phyloP scores from a whole-genome alignment of 1,140 invertebrate genomes.

The Magallana ariakensis region DNA sequence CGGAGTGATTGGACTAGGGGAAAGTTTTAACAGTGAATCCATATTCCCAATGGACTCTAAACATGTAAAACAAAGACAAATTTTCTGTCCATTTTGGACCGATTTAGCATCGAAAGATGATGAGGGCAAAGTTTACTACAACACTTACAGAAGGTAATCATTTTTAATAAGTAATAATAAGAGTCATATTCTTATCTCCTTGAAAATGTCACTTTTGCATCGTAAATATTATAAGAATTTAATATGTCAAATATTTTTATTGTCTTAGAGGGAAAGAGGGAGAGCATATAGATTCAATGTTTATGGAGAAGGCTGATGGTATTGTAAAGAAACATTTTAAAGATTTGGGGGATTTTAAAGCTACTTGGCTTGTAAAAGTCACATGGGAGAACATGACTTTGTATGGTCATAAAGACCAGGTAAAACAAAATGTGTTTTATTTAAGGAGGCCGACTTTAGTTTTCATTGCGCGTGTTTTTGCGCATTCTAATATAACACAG shows the following conservation, averaged over 20 bases:
- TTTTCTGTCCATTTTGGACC: slow-evolving; percentile 10
- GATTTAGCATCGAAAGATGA: neutral
- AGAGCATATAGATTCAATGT: neutral
- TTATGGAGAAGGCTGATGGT: slow-evolving; percentile 3
- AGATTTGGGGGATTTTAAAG: neutral
- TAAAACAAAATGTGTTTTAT: neutral
- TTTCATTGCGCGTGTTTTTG: too few species aligned
- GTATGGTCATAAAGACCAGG: neutral
- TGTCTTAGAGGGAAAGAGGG: neutral
- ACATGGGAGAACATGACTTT: slow-evolving; percentile 9
- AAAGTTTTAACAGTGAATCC: neutral
- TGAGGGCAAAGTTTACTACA: neutral
- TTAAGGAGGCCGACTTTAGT: too few species aligned
- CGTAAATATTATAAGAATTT: too few species aligned
- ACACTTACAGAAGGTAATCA: neutral
- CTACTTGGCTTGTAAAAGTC: neutral
- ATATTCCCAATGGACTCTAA: neutral
- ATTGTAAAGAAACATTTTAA: neutral
- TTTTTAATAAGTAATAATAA: too few species aligned
- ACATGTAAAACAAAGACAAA: neutral
- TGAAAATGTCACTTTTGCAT: too few species aligned
- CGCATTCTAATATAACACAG: too few species aligned
- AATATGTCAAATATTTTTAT: too few species aligned
- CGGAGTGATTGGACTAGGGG: neutral
- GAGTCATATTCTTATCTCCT: too few species aligned